These are phyloP conservation scores for Callyntrura guangdongensis DNA, from an alignment of 2,888 invertebrate species.

Conservation along the genomic window DNA sequence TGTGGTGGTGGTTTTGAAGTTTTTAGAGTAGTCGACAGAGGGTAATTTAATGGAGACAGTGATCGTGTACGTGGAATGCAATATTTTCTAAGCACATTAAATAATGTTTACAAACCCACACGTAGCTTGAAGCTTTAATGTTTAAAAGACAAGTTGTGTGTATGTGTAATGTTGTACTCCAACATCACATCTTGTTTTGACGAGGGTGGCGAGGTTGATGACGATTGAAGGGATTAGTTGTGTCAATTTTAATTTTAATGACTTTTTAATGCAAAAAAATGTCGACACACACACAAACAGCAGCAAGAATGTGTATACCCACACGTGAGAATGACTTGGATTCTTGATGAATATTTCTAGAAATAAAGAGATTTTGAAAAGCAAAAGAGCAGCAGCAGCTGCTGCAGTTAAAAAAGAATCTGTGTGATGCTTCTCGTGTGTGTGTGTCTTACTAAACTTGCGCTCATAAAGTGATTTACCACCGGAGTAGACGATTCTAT, in stretches of 20 bases:
- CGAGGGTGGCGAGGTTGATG: neutral
- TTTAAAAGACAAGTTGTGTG: neutral
- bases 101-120: constrained; percentile 45
- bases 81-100: constrained; percentile 67
- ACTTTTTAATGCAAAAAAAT: constrained; percentile 74
- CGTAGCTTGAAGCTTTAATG: neutral
- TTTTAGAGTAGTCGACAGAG: neutral
- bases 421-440: neutral
- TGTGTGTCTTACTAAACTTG: constrained; percentile 10
- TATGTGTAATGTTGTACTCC: neutral
- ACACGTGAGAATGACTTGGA: constrained; percentile 49
- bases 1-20: constrained; percentile 6
- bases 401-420: neutral
- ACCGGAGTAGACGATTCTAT: constrained; percentile 77
- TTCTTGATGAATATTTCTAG: neutral
- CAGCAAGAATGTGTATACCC: neutral
- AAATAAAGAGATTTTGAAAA: too few relatives aligned
- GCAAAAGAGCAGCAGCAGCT: constrained; percentile 9
- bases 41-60: constrained; percentile 56
- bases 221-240: constrained; percentile 28
- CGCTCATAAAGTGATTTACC: constrained; percentile 56
- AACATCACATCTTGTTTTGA: neutral
- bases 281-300: constrained; percentile 18
- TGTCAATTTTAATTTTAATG: constrained; percentile 73
- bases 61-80: constrained; percentile 5